Percentiles rank a stretch among this genome's conserved stretches.
Evolutionary conservation across 2,797 vertebrate genomes (phyloP).

Genomic region (Pampus argenteus): DNA sequence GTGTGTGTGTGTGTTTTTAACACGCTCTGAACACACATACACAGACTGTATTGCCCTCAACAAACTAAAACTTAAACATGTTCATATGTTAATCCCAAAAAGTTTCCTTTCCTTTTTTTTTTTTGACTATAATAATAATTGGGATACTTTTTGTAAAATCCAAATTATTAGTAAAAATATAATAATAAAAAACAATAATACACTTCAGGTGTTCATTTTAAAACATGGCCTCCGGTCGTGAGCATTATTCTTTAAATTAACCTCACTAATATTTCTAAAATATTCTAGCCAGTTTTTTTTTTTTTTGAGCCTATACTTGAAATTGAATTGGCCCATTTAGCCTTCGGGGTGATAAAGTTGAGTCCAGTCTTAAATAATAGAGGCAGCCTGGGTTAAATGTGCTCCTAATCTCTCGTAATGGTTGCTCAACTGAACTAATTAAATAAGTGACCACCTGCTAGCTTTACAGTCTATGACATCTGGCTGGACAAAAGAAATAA

Average conservation of each 20-base stretch:
- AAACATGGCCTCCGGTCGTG: neutral
- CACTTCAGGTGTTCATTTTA: neutral
- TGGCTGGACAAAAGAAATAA: slow-evolving; percentile 86
- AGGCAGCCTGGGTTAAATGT: slow-evolving; percentile 55
- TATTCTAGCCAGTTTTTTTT: neutral
- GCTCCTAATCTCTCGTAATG: slow-evolving; percentile 74
- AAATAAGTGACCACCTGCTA: slow-evolving; percentile 85
- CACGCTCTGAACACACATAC: slow-evolving; percentile 22
- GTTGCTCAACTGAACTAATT: slow-evolving; percentile 81
- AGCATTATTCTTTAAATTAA: neutral
- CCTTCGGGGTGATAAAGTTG: slow-evolving; percentile 30
- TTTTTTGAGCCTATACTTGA: slow-evolving; percentile 18
- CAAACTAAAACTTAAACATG: too few species aligned
- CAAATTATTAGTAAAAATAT: too few species aligned
- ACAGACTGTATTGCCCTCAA: slow-evolving; percentile 28
- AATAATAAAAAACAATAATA: too few species aligned
- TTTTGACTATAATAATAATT: too few species aligned
- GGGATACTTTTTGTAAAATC: too few species aligned
- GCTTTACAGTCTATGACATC: slow-evolving; percentile 80
- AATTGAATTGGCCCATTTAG: slow-evolving; percentile 44
- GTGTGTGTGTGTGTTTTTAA: slow-evolving; percentile 46
- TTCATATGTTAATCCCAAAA: neutral
- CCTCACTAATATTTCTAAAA: too few species aligned
- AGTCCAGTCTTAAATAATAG: slow-evolving; percentile 35
- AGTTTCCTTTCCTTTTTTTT: neutral